Base-by-base conservation (phyloP, 2,113 vertebrate species). In the Gobius niger region DNA sequence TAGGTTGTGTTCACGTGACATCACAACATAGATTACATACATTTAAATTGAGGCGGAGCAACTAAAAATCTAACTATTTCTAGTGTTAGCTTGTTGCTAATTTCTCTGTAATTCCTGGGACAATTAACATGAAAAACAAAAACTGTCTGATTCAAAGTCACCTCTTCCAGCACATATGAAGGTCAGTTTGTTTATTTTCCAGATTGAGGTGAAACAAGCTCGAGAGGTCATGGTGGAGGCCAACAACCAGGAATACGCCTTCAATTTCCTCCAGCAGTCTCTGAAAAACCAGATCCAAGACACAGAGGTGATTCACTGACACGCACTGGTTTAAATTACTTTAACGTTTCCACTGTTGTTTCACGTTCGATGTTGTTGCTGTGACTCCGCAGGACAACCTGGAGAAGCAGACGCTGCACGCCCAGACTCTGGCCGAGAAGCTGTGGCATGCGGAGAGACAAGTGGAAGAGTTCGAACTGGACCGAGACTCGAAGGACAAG, bases 241-340 rank as follows among this genome's bases (percentile, higher is more conserved):
- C 76, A 93, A 92, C 82, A 91, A 73, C 47, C 93, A 94, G 80
- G 92, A 93, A 68, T 94, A 93, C 5, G 93, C 93, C 76, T 94
- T 94, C 76, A 91, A 85, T 74, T 92, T 85, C 66, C 89, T 94
- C 3, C 87, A 94, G 70, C 92, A 94, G 82, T 86, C 91, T 0
- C 90, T 94, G 47, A 89, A 93, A 62, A 93, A 91, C 87, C 82
- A 82, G 67, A 91, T 94, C 69, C 81, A 92, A 50, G 93, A 93
- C 4, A 79, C 91, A 15, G 92, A 94, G 89, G 93, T 93, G 73
- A 41, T 34, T 7, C 7, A 14, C 7, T 15, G 24, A 24, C 24
- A 24, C 10, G 11, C 10, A 11, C 13, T 13, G 14, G 47, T 49
- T 49, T 13, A 49, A 13, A 49, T 49, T 8, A 10, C 47, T 1